Conservation (phyloP, 1,140 invertebrate genomes). For the Ridgeia piscesae region DNA sequence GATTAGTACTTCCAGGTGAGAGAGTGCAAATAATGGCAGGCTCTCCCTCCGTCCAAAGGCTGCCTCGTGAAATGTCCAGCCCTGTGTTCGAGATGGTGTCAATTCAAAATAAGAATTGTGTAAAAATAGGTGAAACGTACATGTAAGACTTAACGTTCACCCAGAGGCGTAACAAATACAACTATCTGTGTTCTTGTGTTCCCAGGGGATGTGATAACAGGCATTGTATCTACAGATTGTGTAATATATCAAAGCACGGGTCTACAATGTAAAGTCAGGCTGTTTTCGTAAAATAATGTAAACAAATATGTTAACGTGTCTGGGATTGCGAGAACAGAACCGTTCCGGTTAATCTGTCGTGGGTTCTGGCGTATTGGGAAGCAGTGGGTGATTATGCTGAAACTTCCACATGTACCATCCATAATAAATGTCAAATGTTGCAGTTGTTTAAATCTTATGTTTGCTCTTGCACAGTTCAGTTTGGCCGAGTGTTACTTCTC, state of each 20-base stretch:
- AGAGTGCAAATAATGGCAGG: neutral
- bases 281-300: neutral
- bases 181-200: neutral
- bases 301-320: neutral
- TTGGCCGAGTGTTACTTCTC: neutral
- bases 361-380: neutral
- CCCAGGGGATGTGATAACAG: neutral
- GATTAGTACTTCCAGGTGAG: neutral
- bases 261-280: neutral
- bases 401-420: neutral
- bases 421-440: neutral
- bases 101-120: neutral
- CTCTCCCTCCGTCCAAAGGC: too few relatives aligned
- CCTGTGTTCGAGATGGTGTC: too few relatives aligned
- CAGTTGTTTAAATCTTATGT: neutral
- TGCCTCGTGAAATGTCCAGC: neutral
- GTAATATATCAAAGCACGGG: neutral
- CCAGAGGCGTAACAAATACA: neutral
- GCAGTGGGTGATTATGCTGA: neutral
- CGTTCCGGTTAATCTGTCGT: too few relatives aligned
- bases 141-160: neutral
- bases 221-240: neutral
- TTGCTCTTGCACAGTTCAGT: neutral
- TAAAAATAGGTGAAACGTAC: neutral
- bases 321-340: too few relatives aligned